phyloP scores from a whole-genome alignment of 1,140 invertebrate genomes.

The Periplaneta americana region DNA sequence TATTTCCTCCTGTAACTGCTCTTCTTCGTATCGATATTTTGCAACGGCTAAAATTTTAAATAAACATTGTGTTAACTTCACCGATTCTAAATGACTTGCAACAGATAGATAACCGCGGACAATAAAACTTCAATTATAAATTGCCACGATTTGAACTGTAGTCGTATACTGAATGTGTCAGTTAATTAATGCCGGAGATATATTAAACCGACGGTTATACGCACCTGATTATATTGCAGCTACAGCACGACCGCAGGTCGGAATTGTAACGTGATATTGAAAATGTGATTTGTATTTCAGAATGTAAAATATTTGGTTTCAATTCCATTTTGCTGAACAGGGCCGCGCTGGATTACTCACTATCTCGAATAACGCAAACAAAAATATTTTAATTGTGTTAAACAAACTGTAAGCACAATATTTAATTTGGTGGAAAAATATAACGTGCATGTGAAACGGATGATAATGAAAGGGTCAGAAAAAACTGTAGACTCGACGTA shows the following conservation, averaged over 20 bases:
- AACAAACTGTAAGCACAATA: not conserved
- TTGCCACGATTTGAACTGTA: not conserved
- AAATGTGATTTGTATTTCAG: not conserved
- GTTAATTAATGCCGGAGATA: not conserved
- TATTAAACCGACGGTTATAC: not conserved
- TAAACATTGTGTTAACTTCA: no score
- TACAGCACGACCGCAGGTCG: not conserved
- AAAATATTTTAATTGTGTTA: not conserved
- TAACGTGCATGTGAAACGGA: not conserved
- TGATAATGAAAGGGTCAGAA: not conserved
- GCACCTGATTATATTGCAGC: not conserved
- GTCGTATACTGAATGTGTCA: not conserved
- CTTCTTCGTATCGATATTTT: no score
- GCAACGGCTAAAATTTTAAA: no score
- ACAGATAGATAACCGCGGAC: not conserved
- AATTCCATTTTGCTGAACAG: not conserved
- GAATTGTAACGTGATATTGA: not conserved
- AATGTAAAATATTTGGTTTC: not conserved
- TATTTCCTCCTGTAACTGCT: no score
- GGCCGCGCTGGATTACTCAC: not conserved
- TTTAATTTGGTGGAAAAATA: not conserved
- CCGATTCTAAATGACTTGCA: no score
- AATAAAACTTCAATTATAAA: not conserved
- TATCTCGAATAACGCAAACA: not conserved
- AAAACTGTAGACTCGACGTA: no score